A percentile compares a stretch with the other conserved stretches of the same genome.
These are phyloP conservation scores for Archegozetes longisetosus DNA, from an alignment of 1,140 invertebrate species.

Conservation along the genomic window DNA sequence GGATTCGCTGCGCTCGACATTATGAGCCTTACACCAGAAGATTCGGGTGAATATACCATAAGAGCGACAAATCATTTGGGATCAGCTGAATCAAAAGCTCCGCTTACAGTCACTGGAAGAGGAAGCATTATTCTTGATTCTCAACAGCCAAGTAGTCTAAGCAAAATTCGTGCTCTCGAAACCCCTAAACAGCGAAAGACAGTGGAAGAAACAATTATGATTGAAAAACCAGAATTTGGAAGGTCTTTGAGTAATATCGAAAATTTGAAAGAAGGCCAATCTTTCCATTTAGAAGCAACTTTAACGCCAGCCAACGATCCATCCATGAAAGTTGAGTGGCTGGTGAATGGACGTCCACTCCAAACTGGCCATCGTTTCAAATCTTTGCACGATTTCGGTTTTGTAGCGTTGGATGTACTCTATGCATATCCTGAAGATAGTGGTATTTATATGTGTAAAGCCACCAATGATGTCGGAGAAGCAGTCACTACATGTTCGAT, in stretches of 20 bases:
- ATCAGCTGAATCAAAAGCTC: not conserved
- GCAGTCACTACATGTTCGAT: conserved; percentile 69
- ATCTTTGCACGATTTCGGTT: conserved; percentile 39
- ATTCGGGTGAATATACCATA: conserved; percentile 71
- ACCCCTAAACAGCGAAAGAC: conserved; percentile 60
- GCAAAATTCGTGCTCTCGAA: conserved; percentile 76
- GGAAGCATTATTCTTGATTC: conserved; percentile 65
- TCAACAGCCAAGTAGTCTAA: conserved; percentile 82
- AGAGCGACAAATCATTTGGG: conserved; percentile 46
- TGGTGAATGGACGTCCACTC: conserved; percentile 72
- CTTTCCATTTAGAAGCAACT: conserved; percentile 85
- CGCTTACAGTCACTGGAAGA: conserved; percentile 22
- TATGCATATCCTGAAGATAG: conserved; percentile 34
- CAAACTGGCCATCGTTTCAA: conserved; percentile 43
- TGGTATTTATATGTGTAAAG: conserved; percentile 35
- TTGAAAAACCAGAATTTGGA: conserved; percentile 35
- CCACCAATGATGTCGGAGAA: conserved; percentile 32
- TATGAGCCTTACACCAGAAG: conserved; percentile 65
- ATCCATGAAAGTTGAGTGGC: conserved; percentile 91
- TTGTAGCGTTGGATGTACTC: conserved; percentile 38
- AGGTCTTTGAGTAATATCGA: conserved; percentile 63
- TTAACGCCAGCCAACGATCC: conserved; percentile 86
- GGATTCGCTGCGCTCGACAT: conserved; percentile 77
- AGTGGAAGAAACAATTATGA: not conserved
- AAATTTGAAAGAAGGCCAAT: conserved; percentile 65